A percentile compares a stretch with the other conserved stretches of the same genome.
Evolutionary conservation across 1,140 invertebrate genomes (phyloP).

Genomic region (Grapholita molesta): DNA sequence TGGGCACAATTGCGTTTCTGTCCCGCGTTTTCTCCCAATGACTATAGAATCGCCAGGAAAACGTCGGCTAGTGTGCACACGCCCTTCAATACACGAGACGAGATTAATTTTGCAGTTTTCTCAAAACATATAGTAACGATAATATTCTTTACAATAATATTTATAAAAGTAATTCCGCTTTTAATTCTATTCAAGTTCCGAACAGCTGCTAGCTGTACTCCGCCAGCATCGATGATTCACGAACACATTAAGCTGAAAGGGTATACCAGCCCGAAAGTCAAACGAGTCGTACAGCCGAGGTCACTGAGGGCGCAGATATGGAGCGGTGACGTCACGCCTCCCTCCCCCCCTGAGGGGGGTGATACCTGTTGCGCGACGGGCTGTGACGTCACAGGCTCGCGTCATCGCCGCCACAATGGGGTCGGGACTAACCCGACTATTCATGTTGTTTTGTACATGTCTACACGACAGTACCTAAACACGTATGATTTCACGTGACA

Average conservation of each 20-base stretch:
- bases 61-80: no score
- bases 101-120: no score
- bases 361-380: slow-evolving; percentile 5
- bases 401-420: not conserved
- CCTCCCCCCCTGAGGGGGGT: not conserved
- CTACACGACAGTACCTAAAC: not conserved
- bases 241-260: not conserved
- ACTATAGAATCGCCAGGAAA: no score
- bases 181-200: not conserved
- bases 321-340: slow-evolving; percentile 7
- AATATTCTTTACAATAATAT: not conserved
- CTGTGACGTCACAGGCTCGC: slow-evolving; percentile 4
- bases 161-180: not conserved
- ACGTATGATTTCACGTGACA: not conserved
- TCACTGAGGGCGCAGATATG: slow-evolving; percentile 11
- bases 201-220: not conserved
- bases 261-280: not conserved
- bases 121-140: no score
- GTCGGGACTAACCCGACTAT: not conserved
- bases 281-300: slow-evolving; percentile 10
- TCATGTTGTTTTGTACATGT: not conserved
- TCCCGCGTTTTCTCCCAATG: no score
- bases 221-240: not conserved
- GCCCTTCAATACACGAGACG: no score
- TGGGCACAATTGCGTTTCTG: no score